Evolutionary conservation across 2,888 invertebrate species (phyloP).

Genomic region (Scaptomyza polygonia): DNA sequence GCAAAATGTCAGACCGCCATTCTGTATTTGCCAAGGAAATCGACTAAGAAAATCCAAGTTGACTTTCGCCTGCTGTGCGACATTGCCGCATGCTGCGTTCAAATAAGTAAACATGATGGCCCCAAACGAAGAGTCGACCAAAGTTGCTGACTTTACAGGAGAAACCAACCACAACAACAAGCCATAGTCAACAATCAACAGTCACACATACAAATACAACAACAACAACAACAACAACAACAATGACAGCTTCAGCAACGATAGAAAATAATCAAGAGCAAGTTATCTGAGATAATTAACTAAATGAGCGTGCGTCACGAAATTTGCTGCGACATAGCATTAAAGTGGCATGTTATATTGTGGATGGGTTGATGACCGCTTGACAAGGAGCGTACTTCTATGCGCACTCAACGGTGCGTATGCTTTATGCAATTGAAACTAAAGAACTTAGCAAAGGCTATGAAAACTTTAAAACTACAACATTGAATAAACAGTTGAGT

Average conservation of each 20-base stretch:
- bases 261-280: conserved; percentile 75
- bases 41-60: conserved; percentile 71
- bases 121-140: conserved; percentile 40
- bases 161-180: conserved; percentile 23
- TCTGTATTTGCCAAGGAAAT: conserved; percentile 55
- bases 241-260: conserved; percentile 23
- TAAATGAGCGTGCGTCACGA: conserved; percentile 72
- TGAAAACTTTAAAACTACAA: not conserved
- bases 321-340: conserved; percentile 65
- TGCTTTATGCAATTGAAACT: conserved; percentile 16
- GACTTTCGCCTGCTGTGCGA: conserved; percentile 72
- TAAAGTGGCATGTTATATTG: conserved; percentile 45
- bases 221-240: conserved; percentile 6
- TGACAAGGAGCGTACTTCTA: conserved; percentile 13
- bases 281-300: conserved; percentile 78
- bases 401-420: conserved; percentile 12
- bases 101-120: conserved; percentile 75
- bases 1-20: conserved; percentile 16
- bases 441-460: not conserved
- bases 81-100: conserved; percentile 70
- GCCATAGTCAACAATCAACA: conserved; percentile 9
- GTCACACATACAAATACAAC: conserved; percentile 15
- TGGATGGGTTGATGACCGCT: conserved; percentile 5
- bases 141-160: conserved; percentile 75
- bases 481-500: not conserved